A percentile compares a stretch with the other conserved stretches of the same genome.
Conservation (phyloP, 2,797 vertebrate genomes). For the Eulemur mongoz region DNA sequence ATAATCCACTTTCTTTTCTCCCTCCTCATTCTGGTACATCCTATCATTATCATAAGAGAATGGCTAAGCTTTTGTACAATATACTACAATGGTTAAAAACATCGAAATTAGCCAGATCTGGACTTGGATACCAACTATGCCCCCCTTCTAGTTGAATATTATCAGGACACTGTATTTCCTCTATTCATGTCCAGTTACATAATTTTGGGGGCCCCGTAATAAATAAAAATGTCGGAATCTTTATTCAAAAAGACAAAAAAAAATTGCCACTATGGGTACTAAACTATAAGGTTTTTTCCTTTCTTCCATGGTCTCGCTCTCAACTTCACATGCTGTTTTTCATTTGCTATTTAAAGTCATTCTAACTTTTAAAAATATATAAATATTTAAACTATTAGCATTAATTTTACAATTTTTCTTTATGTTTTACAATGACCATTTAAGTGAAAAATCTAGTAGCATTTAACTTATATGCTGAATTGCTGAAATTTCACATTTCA, state of each 20-base stretch:
- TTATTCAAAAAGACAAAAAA: not conserved
- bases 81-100: not conserved
- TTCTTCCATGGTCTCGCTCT: not conserved
- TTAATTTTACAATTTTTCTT: not conserved
- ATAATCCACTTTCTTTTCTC: not conserved
- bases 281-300: not conserved
- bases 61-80: not conserved
- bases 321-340: not conserved
- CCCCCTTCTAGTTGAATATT: not conserved
- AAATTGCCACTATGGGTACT: not conserved
- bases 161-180: not conserved
- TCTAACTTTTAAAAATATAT: not conserved
- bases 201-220: not conserved
- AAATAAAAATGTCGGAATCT: not conserved
- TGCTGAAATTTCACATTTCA: not conserved
- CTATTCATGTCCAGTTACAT: not conserved
- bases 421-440: not conserved
- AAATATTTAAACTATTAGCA: not conserved
- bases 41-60: not conserved
- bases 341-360: not conserved
- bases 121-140: not conserved
- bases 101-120: not conserved
- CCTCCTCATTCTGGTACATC: not conserved
- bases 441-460: not conserved
- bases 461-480: not conserved